phyloP scores from a whole-genome alignment of 2,888 invertebrate species.

The Nemotelus pantherinus region DNA sequence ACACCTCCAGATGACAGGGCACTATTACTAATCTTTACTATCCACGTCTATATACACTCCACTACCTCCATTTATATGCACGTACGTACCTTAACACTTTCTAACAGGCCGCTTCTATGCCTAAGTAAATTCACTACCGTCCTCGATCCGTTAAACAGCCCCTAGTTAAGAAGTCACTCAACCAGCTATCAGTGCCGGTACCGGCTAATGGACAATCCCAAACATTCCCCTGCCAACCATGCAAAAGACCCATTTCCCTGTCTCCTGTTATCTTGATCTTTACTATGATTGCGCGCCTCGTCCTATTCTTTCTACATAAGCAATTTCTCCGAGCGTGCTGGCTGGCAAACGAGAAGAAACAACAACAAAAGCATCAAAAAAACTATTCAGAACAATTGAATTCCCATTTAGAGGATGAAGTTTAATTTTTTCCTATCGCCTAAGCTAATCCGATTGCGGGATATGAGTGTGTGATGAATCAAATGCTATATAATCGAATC shows the following conservation, averaged over 20 bases:
- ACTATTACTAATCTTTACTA: neutral
- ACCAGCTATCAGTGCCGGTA: neutral
- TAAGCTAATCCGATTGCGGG: slow-evolving; percentile 49
- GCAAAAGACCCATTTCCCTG: slow-evolving; percentile 29
- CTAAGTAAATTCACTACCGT: neutral
- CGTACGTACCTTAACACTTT: neutral
- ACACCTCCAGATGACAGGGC: slow-evolving; percentile 18
- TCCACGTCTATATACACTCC: neutral
- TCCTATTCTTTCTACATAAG: neutral
- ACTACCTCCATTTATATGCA: neutral
- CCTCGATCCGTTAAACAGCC: slow-evolving; percentile 8
- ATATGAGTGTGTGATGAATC: slow-evolving; percentile 44
- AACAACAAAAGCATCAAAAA: neutral
- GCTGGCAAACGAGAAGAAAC: neutral
- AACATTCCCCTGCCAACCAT: slow-evolving; percentile 33
- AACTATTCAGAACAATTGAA: slow-evolving; percentile 35
- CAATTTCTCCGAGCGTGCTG: too few species aligned
- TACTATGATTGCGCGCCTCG: neutral
- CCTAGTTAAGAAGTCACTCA: slow-evolving; percentile 17
- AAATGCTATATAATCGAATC: slow-evolving; percentile 44
- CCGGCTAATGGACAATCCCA: slow-evolving; percentile 27
- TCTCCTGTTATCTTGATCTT: slow-evolving; percentile 30
- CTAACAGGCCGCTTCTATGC: neutral
- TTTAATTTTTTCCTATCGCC: slow-evolving; percentile 25
- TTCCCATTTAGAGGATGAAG: slow-evolving; percentile 39